Percentiles rank a stretch among this genome's conserved stretches.
Conservation (phyloP, 2,888 invertebrate genomes). For the Limnephilus marmoratus region DNA sequence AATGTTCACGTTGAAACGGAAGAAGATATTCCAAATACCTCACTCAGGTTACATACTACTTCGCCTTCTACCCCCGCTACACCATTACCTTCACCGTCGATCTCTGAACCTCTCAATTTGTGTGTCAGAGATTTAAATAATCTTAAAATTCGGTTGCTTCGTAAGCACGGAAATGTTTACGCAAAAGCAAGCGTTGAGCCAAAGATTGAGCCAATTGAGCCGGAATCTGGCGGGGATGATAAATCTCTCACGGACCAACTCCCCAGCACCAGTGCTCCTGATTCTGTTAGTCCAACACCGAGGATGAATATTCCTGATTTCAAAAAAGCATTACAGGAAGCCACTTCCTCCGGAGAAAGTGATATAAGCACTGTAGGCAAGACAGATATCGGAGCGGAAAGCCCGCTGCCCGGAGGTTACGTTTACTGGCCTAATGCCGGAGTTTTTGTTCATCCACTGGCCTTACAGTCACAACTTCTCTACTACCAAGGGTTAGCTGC, state of each 20-base stretch:
- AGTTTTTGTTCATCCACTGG: constrained; percentile 85
- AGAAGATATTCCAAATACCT: constrained; percentile 69
- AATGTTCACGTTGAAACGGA: constrained; percentile 53
- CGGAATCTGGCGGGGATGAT: constrained; percentile 48
- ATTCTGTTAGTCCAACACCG: constrained; percentile 69
- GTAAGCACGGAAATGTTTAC: constrained; percentile 81
- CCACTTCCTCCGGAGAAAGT: constrained; percentile 70
- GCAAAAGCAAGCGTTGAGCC: constrained; percentile 77
- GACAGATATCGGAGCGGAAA: constrained; percentile 72
- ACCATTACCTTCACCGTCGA: constrained; percentile 71
- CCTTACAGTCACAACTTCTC: constrained; percentile 83
- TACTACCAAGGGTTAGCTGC: constrained; percentile 87
- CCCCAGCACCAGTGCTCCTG: constrained; percentile 65
- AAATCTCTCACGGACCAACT: constrained; percentile 59
- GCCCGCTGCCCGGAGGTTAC: constrained; percentile 74
- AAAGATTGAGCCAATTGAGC: constrained; percentile 76
- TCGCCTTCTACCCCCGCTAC: constrained; percentile 70
- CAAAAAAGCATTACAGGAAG: constrained; percentile 70
- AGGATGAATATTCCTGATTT: constrained; percentile 75
- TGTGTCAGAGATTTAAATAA: constrained; percentile 88
- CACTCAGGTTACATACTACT: constrained; percentile 69
- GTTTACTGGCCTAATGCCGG: constrained; percentile 85
- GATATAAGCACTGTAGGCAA: constrained; percentile 67
- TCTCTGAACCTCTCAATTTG: constrained; percentile 86
- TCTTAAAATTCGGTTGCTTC: constrained; percentile 80